Evolutionary conservation across 2,797 vertebrate species (phyloP).

Genomic region (Tauraco hartlaubi): DNA sequence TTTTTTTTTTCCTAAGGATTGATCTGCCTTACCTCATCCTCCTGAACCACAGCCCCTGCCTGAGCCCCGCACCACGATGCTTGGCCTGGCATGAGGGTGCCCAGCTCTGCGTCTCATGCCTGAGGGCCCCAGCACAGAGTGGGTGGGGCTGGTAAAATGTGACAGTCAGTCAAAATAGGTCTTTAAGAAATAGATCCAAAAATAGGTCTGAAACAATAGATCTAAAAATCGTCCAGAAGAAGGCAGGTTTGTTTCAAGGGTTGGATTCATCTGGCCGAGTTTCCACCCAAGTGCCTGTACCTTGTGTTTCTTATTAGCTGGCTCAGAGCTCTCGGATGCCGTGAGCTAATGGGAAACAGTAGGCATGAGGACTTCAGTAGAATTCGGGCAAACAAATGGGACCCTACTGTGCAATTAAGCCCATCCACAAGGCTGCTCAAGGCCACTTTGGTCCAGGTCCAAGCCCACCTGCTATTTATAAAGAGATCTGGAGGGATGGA

Average conservation of each 20-base stretch:
- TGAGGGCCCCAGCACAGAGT: neutral
- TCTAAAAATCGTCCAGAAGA: neutral
- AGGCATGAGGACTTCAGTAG: neutral
- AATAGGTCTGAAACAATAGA: neutral
- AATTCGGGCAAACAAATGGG: constrained; percentile 14
- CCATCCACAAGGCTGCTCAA: neutral
- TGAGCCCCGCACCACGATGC: neutral
- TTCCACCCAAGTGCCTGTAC: neutral
- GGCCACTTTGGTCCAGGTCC: neutral
- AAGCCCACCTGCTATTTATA: constrained; percentile 55
- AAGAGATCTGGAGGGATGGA: neutral
- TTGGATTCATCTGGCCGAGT: neutral
- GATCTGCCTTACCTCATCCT: neutral
- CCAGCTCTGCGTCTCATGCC: too few species aligned
- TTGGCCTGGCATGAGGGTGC: neutral
- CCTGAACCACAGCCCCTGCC: neutral
- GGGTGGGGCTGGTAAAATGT: neutral
- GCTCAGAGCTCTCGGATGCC: neutral
- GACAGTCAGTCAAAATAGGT: neutral
- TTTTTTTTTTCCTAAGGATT: neutral
- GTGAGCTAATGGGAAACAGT: constrained; percentile 26
- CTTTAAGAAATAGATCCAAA: neutral
- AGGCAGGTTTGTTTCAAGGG: neutral
- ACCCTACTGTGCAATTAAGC: constrained; percentile 32
- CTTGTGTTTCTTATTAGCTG: constrained; percentile 36